Base-by-base conservation (phyloP, 2,797 vertebrate genomes). In the Gymnoscopelus microlampas region DNA sequence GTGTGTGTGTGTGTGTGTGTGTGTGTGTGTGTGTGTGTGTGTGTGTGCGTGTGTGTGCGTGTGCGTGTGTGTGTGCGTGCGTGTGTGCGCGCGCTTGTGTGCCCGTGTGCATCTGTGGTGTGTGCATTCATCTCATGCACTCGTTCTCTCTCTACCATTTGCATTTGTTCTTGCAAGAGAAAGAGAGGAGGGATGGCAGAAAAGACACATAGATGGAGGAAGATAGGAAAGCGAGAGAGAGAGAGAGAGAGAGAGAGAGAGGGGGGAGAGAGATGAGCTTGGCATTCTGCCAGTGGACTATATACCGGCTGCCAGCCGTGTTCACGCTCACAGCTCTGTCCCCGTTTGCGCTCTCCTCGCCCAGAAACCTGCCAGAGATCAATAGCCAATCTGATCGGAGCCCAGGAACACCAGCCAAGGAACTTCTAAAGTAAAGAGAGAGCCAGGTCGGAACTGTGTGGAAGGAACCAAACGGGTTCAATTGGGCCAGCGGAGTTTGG, bases 281-380 rank as follows among this genome's bases (percentile, higher is more conserved):
- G 79, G 81, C 77, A 72, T 59, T 66, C 53, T 70, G 87, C 86
- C 87, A 82, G 67, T 1, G 74, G 58, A 75, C 63, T 77, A 19
- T 19, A 19, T 19, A 35, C 74, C 78, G 82, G 70, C 78, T 73
- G 82, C 76, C 82, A 57, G 77, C 78, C 78, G 15, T 77, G 84
- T 88, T 90, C 87, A 74, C 81, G 73, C 81, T 85, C 62, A 68
- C 76, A 78, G 60, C 80, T 79, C 77, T 68, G 74, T 79, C 76
- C 76, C 58, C 63, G 53, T 29, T 23, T 39, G 35, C 19, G 58
- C 58, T 24, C 35, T 35, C 68, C 24, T 60, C 39, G 61, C 60
- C 58, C 50, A 29, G 68, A 63, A 50, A 60, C 53, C 64, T 24
- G 59, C 77, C 84, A 76, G 73, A 74, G 81, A 86, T 89, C 88